Conservation (phyloP, 2,797 vertebrate genomes). For the Numenius phaeopus region DNA sequence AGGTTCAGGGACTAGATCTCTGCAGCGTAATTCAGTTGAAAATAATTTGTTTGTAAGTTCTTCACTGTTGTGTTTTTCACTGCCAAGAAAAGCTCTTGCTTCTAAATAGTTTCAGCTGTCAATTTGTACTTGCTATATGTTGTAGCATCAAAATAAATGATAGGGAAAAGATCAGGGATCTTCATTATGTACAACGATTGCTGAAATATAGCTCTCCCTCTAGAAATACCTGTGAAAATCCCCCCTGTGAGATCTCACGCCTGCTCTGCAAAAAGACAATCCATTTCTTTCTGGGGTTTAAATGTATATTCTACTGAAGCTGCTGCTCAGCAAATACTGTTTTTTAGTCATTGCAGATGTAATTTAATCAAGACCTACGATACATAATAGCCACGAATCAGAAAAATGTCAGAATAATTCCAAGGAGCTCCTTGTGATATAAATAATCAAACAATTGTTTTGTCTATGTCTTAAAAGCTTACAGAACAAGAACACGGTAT, state of each 20-base stretch:
- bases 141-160: background rate
- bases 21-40: slow-evolving; percentile 25
- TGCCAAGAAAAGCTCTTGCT: background rate
- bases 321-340: slow-evolving; percentile 1
- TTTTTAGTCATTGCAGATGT: background rate
- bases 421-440: slow-evolving; percentile 3
- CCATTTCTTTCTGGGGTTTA: background rate
- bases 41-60: slow-evolving; percentile 15
- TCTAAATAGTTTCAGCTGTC: slow-evolving; percentile 1
- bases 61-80: background rate
- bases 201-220: background rate
- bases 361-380: slow-evolving; percentile 51
- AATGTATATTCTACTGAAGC: background rate
- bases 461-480: slow-evolving; percentile 39
- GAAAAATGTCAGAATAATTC: slow-evolving; percentile 56
- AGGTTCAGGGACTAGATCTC: slow-evolving; percentile 22
- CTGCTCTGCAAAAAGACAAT: background rate
- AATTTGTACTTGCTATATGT: background rate
- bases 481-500: slow-evolving; percentile 49
- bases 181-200: background rate
- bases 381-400: background rate
- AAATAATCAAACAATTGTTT: slow-evolving; percentile 61
- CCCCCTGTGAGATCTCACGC: background rate
- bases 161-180: background rate
- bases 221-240: background rate